Conservation (phyloP, 2,113 vertebrate species). For the Chinchilla lanigera region DNA sequence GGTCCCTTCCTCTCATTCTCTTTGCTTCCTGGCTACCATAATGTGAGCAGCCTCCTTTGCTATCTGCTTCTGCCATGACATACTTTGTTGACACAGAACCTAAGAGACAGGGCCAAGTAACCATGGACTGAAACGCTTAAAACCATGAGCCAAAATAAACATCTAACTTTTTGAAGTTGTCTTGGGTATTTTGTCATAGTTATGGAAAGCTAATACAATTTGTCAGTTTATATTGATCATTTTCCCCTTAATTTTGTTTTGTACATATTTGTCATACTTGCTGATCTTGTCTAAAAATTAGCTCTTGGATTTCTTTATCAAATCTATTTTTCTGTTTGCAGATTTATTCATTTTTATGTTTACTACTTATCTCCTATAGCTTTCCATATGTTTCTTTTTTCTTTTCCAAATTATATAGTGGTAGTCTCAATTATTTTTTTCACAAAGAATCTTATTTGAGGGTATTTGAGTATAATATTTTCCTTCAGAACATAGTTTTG, state of each 20-base stretch:
- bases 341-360: neutral
- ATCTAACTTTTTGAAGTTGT: neutral
- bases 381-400: constrained; percentile 23
- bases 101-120: neutral
- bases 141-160: neutral
- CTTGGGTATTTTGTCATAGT: neutral
- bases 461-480: constrained; percentile 4
- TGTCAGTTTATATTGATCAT: neutral
- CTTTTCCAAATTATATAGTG: neutral
- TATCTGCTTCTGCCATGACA: neutral
- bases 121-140: neutral
- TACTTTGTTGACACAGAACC: neutral
- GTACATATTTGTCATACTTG: neutral
- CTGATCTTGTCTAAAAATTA: neutral
- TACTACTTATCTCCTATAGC: neutral
- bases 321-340: constrained; percentile 17
- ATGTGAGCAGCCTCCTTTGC: too few relatives aligned
- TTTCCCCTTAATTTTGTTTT: constrained; percentile 26
- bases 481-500: constrained; percentile 34
- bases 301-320: neutral
- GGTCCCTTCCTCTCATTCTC: neutral
- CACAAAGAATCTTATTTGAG: neutral
- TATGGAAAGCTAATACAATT: neutral
- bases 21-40: neutral
- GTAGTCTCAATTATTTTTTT: neutral